phyloP scores from a whole-genome alignment of 2,797 vertebrate species.

The Vipera ursinii region DNA sequence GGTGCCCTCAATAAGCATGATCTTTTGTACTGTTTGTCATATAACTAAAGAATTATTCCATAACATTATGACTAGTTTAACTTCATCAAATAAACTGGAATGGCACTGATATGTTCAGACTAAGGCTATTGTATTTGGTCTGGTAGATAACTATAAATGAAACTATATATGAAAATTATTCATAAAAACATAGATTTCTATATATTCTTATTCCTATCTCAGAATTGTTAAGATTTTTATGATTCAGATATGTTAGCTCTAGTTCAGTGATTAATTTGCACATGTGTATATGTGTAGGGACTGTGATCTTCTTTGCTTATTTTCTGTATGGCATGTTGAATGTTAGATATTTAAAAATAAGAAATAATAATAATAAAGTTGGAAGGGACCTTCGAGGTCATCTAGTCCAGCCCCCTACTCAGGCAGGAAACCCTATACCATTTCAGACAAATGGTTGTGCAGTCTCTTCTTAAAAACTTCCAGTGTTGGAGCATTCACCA shows the following conservation, averaged over 20 bases:
- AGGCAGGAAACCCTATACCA: too few relatives aligned
- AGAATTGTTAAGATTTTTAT: neutral
- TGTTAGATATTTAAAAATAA: neutral
- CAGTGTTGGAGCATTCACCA: too few relatives aligned
- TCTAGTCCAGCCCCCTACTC: too few relatives aligned
- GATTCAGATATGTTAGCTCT: neutral
- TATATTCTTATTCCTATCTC: neutral
- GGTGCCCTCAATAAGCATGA: neutral
- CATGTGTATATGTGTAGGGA: neutral
- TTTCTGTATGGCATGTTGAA: neutral
- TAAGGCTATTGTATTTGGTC: neutral
- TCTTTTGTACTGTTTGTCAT: neutral
- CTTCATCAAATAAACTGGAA: neutral
- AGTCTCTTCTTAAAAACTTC: too few relatives aligned
- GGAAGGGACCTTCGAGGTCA: too few relatives aligned
- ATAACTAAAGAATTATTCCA: neutral
- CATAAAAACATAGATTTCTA: neutral
- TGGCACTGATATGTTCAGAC: neutral
- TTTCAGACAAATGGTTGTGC: too few relatives aligned
- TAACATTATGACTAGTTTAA: neutral
- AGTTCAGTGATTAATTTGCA: neutral
- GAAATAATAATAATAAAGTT: too few relatives aligned
- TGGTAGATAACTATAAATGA: neutral
- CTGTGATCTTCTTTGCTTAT: neutral
- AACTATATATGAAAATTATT: neutral